These are phyloP conservation scores for Drosophila sechellia DNA, from an alignment of 1,140 invertebrate genomes.

Conservation along the genomic window DNA sequence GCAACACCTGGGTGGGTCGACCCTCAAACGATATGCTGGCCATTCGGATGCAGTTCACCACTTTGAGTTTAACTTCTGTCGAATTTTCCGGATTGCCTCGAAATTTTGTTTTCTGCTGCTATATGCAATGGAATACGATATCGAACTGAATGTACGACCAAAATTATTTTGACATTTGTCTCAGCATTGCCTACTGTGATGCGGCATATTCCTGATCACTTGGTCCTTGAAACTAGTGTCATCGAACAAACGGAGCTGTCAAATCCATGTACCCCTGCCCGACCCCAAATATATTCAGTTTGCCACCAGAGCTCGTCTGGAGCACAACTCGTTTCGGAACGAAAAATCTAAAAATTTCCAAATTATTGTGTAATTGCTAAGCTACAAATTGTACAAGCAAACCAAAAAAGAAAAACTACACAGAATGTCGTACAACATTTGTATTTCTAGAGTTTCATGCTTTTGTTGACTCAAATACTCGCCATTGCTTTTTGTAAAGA, in stretches of 20 bases:
- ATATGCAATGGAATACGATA: not conserved
- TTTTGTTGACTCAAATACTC: not conserved
- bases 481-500: not conserved
- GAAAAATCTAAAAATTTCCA: not conserved
- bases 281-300: constrained; percentile 5
- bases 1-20: constrained; percentile 32
- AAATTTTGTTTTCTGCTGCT: not conserved
- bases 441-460: too few species aligned
- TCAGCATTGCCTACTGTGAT: not conserved
- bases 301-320: constrained; percentile 27
- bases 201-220: not conserved
- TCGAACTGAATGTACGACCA: not conserved
- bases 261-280: not conserved
- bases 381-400: not conserved
- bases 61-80: too few species aligned
- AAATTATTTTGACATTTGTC: not conserved
- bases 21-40: constrained; percentile 44
- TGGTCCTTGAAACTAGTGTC: not conserved
- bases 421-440: not conserved
- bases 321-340: constrained; percentile 2
- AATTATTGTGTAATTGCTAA: not conserved
- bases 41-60: constrained; percentile 6
- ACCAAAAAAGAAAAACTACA: not conserved
- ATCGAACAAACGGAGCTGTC: not conserved
- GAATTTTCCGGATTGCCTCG: not conserved